Conservation (phyloP, 1,140 invertebrate genomes). For the Pseudomyrmex dendroicus region DNA sequence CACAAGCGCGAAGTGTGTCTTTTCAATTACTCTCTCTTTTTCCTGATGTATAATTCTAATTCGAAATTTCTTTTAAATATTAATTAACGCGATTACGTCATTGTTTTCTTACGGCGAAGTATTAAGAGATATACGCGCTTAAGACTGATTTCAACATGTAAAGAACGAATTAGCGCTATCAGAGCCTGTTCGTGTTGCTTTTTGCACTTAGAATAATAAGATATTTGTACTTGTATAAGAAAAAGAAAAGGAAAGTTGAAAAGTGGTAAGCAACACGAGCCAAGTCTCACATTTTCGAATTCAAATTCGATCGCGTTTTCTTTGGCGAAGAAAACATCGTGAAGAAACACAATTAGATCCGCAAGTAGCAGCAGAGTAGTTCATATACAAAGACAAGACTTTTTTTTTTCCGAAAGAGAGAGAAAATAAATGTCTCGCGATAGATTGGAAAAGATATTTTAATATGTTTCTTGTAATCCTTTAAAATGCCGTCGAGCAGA, state of each 20-base stretch:
- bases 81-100: constrained; percentile 22
- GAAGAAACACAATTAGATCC: constrained; percentile 1
- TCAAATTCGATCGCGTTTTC: constrained; percentile 21
- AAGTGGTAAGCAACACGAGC: too few relatives aligned
- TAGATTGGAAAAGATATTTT: constrained; percentile 15
- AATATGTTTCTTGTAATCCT: constrained; percentile 34
- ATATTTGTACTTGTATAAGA: too few relatives aligned
- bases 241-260: too few relatives aligned
- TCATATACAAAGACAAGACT: neutral
- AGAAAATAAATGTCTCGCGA: neutral
- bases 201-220: too few relatives aligned
- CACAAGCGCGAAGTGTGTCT: constrained; percentile 16
- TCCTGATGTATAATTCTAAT: neutral
- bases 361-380: constrained; percentile 13
- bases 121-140: constrained; percentile 8
- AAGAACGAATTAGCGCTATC: neutral
- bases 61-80: constrained; percentile 3
- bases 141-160: too few relatives aligned
- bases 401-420: neutral
- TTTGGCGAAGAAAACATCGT: too few relatives aligned
- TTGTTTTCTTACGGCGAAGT: neutral
- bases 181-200: too few relatives aligned
- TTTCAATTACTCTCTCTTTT: constrained; percentile 8
- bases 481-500: constrained; percentile 22
- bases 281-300: neutral